phyloP scores from a whole-genome alignment of 2,113 vertebrate species.

The Ochotona princeps region DNA sequence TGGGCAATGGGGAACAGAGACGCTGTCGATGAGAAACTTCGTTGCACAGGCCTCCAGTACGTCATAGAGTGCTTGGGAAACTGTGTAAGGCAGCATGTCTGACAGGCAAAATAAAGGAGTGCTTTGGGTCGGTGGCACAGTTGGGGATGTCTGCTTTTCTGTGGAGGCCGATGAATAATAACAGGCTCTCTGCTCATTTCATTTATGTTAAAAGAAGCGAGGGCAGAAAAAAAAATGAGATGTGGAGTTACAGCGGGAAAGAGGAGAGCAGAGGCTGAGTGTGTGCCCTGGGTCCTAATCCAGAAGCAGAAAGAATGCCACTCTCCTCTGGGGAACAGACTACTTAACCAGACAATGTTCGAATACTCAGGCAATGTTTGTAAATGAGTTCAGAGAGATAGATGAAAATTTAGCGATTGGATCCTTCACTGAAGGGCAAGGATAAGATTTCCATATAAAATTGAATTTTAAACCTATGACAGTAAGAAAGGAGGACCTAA shows the following conservation, averaged over 20 bases:
- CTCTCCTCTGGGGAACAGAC: neutral
- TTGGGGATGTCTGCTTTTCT: conserved; percentile 75
- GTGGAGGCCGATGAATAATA: conserved; percentile 4
- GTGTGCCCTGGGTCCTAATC: neutral
- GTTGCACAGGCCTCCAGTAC: conserved; percentile 71
- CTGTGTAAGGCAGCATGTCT: conserved; percentile 73
- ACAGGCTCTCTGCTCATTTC: neutral
- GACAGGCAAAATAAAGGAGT: conserved; percentile 75
- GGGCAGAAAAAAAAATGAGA: neutral
- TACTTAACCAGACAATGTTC: neutral
- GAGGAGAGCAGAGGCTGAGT: neutral
- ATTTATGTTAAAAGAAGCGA: neutral
- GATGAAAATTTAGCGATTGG: neutral
- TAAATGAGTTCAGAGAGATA: neutral
- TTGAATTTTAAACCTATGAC: neutral
- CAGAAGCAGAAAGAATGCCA: neutral
- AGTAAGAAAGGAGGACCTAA: conserved; percentile 24
- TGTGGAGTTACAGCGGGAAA: neutral
- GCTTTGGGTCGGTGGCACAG: conserved; percentile 50
- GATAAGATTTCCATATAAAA: neutral
- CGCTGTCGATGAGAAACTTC: conserved; percentile 77
- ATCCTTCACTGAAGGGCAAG: neutral
- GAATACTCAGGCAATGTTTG: neutral
- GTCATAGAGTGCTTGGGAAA: conserved; percentile 78
- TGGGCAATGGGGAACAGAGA: conserved; percentile 77